phyloP scores from a whole-genome alignment of 2,888 invertebrate genomes.

The Augochlorella aurata region DNA sequence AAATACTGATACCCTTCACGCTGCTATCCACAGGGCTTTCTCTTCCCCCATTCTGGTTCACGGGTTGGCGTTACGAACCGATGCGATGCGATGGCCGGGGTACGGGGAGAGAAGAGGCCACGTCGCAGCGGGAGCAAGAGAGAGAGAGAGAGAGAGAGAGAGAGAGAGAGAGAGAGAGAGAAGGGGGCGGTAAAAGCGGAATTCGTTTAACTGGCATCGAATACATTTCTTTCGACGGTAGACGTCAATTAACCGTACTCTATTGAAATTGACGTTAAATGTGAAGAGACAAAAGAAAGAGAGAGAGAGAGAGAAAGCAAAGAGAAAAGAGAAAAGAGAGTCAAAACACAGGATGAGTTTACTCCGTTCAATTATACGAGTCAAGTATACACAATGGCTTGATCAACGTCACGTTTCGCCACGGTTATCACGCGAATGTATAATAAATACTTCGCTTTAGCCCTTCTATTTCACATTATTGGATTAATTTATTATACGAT shows the following conservation, averaged over 20 bases:
- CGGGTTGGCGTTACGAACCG: slow-evolving; percentile 19
- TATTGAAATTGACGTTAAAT: slow-evolving; percentile 67
- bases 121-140: not conserved
- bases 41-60: slow-evolving; percentile 12
- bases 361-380: slow-evolving; percentile 67
- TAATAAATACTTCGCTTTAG: slow-evolving; percentile 41
- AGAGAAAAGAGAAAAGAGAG: slow-evolving; percentile 23
- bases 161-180: slow-evolving; percentile 14
- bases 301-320: not conserved
- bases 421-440: slow-evolving; percentile 43
- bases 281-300: slow-evolving; percentile 37
- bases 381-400: slow-evolving; percentile 62
- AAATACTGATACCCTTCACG: slow-evolving; percentile 56
- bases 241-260: slow-evolving; percentile 66
- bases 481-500: slow-evolving; percentile 55
- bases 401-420: slow-evolving; percentile 63
- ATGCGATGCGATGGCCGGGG: not conserved
- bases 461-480: slow-evolving; percentile 57
- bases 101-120: not conserved
- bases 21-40: slow-evolving; percentile 18
- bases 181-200: slow-evolving; percentile 48
- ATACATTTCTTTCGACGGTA: slow-evolving; percentile 68
- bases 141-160: not conserved
- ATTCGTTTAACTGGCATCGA: slow-evolving; percentile 66
- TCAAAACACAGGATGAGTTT: slow-evolving; percentile 54